Conservation (phyloP, 2,888 invertebrate genomes). For the Drosophila barbarae region DNA sequence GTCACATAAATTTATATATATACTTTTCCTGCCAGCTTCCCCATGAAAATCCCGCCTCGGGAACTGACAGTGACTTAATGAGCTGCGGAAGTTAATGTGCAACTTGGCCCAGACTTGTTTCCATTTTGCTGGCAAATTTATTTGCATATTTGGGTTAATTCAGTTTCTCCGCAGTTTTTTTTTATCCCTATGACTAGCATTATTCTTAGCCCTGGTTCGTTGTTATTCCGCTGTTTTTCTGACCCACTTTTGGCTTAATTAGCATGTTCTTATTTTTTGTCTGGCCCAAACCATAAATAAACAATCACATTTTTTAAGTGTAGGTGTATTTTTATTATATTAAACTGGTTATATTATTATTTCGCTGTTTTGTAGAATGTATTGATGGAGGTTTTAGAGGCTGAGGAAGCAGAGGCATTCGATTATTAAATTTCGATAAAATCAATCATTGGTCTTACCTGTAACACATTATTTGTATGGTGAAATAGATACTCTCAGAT, state of each 20-base stretch:
- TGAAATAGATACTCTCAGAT: too few species aligned
- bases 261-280: conserved; percentile 41
- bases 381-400: neutral
- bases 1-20: conserved; percentile 71
- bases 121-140: conserved; percentile 54
- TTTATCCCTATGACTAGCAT: conserved; percentile 46
- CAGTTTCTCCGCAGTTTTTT: conserved; percentile 39
- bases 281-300: conserved; percentile 11
- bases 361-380: neutral
- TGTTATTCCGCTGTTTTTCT: conserved; percentile 12
- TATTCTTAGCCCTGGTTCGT: conserved; percentile 27
- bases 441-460: too few species aligned
- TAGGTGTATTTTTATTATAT: conserved; percentile 7
- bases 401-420: neutral
- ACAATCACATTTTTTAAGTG: neutral
- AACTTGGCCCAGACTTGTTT: conserved; percentile 55
- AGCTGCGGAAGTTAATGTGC: conserved; percentile 75
- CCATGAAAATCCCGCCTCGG: conserved; percentile 3
- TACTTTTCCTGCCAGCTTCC: conserved; percentile 53
- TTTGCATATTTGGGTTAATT: conserved; percentile 74
- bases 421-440: too few species aligned
- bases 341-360: neutral
- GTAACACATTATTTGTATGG: too few species aligned
- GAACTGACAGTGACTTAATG: conserved; percentile 71
- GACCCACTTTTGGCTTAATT: conserved; percentile 39